Percentiles rank a stretch among this genome's conserved stretches.
These are phyloP conservation scores for Neodiprion lecontei DNA, from an alignment of 1,140 invertebrate species.

Conservation along the genomic window DNA sequence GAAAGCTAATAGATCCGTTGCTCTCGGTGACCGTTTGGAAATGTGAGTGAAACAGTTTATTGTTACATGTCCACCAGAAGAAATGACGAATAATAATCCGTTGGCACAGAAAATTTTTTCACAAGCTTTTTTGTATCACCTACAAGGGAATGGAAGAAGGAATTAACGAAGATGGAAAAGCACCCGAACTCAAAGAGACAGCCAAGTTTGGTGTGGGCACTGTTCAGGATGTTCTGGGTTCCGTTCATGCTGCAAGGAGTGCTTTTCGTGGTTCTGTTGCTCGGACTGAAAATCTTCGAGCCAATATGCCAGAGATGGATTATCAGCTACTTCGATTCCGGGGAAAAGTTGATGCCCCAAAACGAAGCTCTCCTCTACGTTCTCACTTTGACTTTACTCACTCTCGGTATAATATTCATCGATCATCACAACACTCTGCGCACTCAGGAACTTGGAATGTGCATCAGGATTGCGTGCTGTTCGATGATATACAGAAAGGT, in stretches of 20 bases:
- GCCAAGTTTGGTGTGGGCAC: conserved; percentile 56
- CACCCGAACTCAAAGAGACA: conserved; percentile 22
- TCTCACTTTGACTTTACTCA: conserved; percentile 44
- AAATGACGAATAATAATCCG: too few relatives aligned
- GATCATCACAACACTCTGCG: conserved; percentile 59
- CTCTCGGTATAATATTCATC: conserved; percentile 44
- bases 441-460: conserved; percentile 65
- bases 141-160: conserved; percentile 60
- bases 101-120: too few relatives aligned
- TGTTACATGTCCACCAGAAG: too few relatives aligned
- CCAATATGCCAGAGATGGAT: conserved; percentile 64
- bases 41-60: too few relatives aligned
- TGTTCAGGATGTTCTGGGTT: conserved; percentile 58
- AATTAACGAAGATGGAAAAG: conserved; percentile 46
- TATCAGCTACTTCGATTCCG: conserved; percentile 61
- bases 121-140: too few relatives aligned
- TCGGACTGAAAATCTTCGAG: conserved; percentile 47
- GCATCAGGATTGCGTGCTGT: conserved; percentile 65
- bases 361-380: conserved; percentile 54
- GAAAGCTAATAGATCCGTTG: too few relatives aligned
- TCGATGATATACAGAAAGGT: conserved; percentile 71
- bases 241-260: conserved; percentile 54
- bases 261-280: conserved; percentile 47
- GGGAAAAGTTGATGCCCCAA: conserved; percentile 33
- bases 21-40: too few relatives aligned